phyloP scores from a whole-genome alignment of 35 echinoderm and acorn worm species.

The Ophiothrix spiculata region DNA sequence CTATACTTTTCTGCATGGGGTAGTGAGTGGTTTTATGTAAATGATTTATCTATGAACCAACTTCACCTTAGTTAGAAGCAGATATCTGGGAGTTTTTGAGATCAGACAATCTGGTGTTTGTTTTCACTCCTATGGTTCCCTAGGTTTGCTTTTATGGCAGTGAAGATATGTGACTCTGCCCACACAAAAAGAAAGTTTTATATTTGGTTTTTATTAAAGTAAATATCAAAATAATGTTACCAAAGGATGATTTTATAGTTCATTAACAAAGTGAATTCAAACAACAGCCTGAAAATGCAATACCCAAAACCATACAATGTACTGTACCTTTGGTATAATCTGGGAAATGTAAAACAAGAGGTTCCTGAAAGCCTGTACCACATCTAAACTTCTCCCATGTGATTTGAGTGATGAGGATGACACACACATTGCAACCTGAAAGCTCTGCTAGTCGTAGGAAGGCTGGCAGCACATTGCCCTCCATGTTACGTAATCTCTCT shows the following conservation, averaged over 20 bases:
- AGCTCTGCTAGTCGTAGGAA: constrained; percentile 79
- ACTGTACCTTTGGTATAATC: constrained; percentile 84
- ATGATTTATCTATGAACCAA: too few species aligned
- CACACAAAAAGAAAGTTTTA: neutral
- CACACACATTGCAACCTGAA: constrained; percentile 80
- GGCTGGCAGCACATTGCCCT: constrained; percentile 75
- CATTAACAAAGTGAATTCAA: neutral
- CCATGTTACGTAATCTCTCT: constrained; percentile 86
- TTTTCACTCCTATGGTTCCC: neutral
- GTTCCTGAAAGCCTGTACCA: constrained; percentile 76
- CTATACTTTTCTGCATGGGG: too few species aligned
- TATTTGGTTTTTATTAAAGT: too few species aligned
- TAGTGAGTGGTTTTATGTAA: too few species aligned
- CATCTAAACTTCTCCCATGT: constrained; percentile 85
- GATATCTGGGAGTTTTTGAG: neutral
- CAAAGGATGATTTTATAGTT: neutral
- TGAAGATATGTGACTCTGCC: neutral
- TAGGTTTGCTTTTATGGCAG: neutral
- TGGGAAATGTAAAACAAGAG: constrained; percentile 75
- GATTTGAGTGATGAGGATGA: constrained; percentile 83
- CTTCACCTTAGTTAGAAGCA: neutral
- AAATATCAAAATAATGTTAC: neutral
- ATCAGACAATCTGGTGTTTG: neutral
- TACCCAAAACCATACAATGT: neutral
- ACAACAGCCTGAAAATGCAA: neutral